These are phyloP conservation scores for Oceanodroma leucorhoa DNA, from an alignment of 2,797 vertebrate species.

Conservation along the genomic window DNA sequence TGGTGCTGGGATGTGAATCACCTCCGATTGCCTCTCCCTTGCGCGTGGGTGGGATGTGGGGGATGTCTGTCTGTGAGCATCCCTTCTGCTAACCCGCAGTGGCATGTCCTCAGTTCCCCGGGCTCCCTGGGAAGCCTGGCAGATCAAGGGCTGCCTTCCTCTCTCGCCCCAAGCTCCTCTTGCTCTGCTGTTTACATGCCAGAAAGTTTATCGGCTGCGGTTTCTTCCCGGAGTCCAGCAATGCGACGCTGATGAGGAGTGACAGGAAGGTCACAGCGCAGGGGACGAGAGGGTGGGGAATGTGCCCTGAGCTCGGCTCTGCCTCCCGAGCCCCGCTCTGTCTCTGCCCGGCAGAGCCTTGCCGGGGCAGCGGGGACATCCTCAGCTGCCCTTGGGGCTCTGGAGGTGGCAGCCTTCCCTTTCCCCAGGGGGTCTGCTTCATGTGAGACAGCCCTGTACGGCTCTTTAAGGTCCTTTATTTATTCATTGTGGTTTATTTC, in stretches of 20 bases:
- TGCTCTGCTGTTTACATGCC: constrained; percentile 11
- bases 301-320: neutral
- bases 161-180: neutral
- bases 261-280: constrained; percentile 46
- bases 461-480: neutral
- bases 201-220: constrained; percentile 25
- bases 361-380: neutral
- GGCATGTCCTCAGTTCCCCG: neutral
- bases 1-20: neutral
- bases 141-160: neutral
- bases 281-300: neutral
- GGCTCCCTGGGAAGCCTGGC: neutral
- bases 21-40: neutral
- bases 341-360: neutral
- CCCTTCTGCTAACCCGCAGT: neutral
- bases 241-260: constrained; percentile 10
- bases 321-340: neutral
- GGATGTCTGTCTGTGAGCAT: neutral
- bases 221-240: constrained; percentile 31
- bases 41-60: neutral
- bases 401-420: neutral
- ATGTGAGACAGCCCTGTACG: rapidly evolving
- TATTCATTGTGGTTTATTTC: constrained; percentile 4
- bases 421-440: neutral
- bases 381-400: neutral